A percentile compares a stretch with the other conserved stretches of the same genome.
These are phyloP conservation scores for Carduelis carduelis DNA, from an alignment of 2,797 vertebrate species.

Conservation along the genomic window DNA sequence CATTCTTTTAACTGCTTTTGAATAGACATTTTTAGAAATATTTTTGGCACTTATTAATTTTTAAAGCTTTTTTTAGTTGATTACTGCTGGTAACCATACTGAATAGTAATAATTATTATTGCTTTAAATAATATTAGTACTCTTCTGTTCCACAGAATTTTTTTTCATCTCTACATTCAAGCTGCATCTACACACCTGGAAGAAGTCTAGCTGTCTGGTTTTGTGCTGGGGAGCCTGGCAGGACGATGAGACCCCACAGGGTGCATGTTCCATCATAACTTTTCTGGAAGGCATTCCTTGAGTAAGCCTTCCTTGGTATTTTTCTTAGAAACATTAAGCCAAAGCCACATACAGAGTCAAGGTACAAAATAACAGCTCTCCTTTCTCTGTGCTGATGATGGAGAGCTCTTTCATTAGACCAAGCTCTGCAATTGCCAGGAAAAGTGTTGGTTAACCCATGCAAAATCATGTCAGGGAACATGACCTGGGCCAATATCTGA, in stretches of 20 bases:
- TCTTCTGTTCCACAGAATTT: background rate
- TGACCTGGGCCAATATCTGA: background rate
- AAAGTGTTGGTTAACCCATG: background rate
- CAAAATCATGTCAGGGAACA: background rate
- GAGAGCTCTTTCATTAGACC: background rate
- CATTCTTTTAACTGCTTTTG: background rate
- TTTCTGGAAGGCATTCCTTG: background rate
- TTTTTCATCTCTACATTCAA: background rate
- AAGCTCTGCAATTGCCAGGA: background rate
- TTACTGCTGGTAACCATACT: background rate
- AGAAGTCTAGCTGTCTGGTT: background rate
- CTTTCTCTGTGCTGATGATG: background rate
- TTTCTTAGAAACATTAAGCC: background rate
- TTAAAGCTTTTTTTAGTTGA: background rate
- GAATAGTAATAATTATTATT: background rate
- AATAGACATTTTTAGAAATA: background rate
- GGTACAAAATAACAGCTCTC: background rate
- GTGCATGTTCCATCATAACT: accelerated
- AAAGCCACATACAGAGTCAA: background rate
- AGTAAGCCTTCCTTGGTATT: background rate
- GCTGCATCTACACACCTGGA: background rate
- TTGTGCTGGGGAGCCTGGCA: background rate
- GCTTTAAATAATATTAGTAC: background rate
- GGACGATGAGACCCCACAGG: background rate
- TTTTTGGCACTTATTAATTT: background rate